These are phyloP conservation scores for Danio rerio DNA, from an alignment of 2,113 vertebrate genomes.

Conservation along the genomic window GRCz12tu NC_133192.1:38621001-38621500, in stretches of 20 bases:
- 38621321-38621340: slow-evolving; percentile 12
- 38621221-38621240: slow-evolving; percentile 42
- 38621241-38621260: slow-evolving; percentile 10
- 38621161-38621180: slow-evolving; percentile 98
- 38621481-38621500: slow-evolving; percentile 98
- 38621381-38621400: background rate
- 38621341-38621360: background rate
- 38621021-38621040: slow-evolving; percentile 95
- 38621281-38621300: slow-evolving; percentile 60
- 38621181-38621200: slow-evolving; percentile 98
- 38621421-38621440: background rate
- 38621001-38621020: background rate
- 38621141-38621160: slow-evolving; percentile 92
- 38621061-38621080: slow-evolving; percentile 98
- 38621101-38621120: slow-evolving; percentile 91
- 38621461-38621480: slow-evolving; percentile 96
- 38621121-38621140: slow-evolving; percentile 98
- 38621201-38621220: slow-evolving; percentile 74
- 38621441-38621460: slow-evolving; percentile 96
- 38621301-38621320: slow-evolving; percentile 9
- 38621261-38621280: slow-evolving; percentile 64
- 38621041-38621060: slow-evolving; percentile 97
- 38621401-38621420: background rate
- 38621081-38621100: slow-evolving; percentile 87
- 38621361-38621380: background rate